A percentile compares a stretch with the other conserved stretches of the same genome.
phyloP scores from a whole-genome alignment of 2,888 invertebrate genomes.

The Malachius bipustulatus region DNA sequence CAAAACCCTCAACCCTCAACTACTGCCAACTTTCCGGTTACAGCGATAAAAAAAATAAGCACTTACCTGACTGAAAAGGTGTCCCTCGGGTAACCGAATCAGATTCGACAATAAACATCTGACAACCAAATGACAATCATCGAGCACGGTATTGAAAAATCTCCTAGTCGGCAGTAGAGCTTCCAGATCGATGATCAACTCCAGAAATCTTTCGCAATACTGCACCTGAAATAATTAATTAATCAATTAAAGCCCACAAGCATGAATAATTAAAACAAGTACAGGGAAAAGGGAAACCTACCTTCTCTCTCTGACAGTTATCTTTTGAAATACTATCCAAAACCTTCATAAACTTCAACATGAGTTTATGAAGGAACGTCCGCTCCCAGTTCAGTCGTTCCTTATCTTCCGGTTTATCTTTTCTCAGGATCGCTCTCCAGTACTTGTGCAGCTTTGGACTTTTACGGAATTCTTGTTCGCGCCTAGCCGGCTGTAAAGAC shows the following conservation, averaged over 20 bases:
- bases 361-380: conserved; percentile 70
- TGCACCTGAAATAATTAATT: conserved; percentile 47
- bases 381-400: conserved; percentile 75
- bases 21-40: no score
- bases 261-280: conserved; percentile 5
- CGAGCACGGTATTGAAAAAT: conserved; percentile 93
- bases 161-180: conserved; percentile 89
- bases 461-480: conserved; percentile 75
- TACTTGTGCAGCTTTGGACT: conserved; percentile 86
- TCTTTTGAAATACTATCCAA: conserved; percentile 61
- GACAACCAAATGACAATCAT: conserved; percentile 88
- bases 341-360: conserved; percentile 76
- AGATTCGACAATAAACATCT: conserved; percentile 75
- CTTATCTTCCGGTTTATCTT: conserved; percentile 58
- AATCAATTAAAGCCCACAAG: no score
- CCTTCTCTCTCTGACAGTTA: conserved; percentile 46
- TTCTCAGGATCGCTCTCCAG: conserved; percentile 82
- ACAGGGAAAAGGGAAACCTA: conserved; percentile 34
- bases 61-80: conserved; percentile 82
- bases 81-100: conserved; percentile 64
- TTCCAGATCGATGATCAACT: conserved; percentile 91
- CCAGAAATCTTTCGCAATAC: conserved; percentile 92
- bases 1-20: no score
- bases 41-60: conserved; percentile 1
- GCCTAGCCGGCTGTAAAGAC: conserved; percentile 68